These are phyloP conservation scores for Cantharis rustica DNA, from an alignment of 2,888 invertebrate species.

Conservation along the genomic window DNA sequence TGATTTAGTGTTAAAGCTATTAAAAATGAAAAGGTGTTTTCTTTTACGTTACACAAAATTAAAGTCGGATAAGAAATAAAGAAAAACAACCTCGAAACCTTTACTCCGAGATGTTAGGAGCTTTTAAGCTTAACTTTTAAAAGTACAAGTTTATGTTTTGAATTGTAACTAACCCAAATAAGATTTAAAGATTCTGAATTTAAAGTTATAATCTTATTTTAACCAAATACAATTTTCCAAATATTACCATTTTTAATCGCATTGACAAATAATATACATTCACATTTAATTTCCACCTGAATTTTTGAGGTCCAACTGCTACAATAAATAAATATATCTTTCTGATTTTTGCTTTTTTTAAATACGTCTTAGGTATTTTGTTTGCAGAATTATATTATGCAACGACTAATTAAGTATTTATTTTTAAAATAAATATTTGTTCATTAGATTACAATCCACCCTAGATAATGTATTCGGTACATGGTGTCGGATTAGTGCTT, in stretches of 20 bases:
- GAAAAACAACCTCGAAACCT: neutral
- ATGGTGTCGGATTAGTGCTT: neutral
- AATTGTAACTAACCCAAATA: neutral
- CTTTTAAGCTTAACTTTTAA: slow-evolving; percentile 2
- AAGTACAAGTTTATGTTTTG: neutral
- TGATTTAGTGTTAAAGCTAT: neutral
- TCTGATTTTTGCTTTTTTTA: no score
- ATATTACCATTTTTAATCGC: neutral
- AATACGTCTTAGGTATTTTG: neutral
- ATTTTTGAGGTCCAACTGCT: no score
- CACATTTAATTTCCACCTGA: neutral
- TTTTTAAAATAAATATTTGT: neutral
- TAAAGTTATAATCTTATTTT: neutral
- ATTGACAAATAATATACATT: neutral
- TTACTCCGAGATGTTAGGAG: neutral
- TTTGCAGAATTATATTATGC: neutral
- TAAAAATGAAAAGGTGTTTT: neutral
- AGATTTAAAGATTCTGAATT: neutral
- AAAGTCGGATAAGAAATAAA: neutral
- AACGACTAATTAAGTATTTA: neutral
- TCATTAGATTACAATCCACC: neutral
- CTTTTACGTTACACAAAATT: neutral
- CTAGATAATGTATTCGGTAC: neutral
- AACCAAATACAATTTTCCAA: neutral
- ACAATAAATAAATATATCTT: no score